These are phyloP conservation scores for Varanus salvator DNA, from an alignment of 2,113 vertebrate species.

Conservation along the genomic window DNA sequence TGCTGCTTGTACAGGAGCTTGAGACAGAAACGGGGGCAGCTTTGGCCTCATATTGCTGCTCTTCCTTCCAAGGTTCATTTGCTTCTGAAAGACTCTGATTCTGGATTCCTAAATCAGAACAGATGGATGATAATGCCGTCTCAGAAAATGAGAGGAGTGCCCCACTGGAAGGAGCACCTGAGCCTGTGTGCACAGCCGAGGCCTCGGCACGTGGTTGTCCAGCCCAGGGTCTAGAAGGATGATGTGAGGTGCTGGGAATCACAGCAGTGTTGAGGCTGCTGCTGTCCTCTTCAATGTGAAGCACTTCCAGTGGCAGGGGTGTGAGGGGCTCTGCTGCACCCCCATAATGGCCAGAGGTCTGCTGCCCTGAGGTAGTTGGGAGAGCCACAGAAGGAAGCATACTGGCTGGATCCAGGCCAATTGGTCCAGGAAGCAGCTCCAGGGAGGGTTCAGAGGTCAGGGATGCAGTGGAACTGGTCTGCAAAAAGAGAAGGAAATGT, in stretches of 20 bases:
- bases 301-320: slow-evolving; percentile 68
- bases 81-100: slow-evolving; percentile 27
- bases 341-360: slow-evolving; percentile 28
- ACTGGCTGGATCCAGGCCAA: slow-evolving; percentile 54
- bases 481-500: slow-evolving; percentile 51
- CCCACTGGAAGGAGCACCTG: slow-evolving; percentile 62
- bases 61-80: slow-evolving; percentile 57
- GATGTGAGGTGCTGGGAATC: neutral
- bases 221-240: slow-evolving; percentile 4
- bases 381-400: slow-evolving; percentile 29
- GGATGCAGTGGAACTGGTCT: slow-evolving; percentile 89
- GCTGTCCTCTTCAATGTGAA: slow-evolving; percentile 77
- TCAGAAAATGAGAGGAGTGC: slow-evolving; percentile 64
- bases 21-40: slow-evolving; percentile 33
- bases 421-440: slow-evolving; percentile 66
- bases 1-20: slow-evolving; percentile 56
- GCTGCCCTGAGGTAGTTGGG: slow-evolving; percentile 3
- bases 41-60: slow-evolving; percentile 53
- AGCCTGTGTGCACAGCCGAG: slow-evolving; percentile 6
- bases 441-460: slow-evolving; percentile 77
- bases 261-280: neutral
- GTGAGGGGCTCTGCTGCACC: slow-evolving; percentile 52
- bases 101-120: slow-evolving; percentile 54
- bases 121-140: slow-evolving; percentile 63
- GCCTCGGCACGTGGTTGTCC: slow-evolving; percentile 45